These are phyloP conservation scores for Sorex araneus DNA, from an alignment of 2,113 vertebrate species.

Conservation along the genomic window DNA sequence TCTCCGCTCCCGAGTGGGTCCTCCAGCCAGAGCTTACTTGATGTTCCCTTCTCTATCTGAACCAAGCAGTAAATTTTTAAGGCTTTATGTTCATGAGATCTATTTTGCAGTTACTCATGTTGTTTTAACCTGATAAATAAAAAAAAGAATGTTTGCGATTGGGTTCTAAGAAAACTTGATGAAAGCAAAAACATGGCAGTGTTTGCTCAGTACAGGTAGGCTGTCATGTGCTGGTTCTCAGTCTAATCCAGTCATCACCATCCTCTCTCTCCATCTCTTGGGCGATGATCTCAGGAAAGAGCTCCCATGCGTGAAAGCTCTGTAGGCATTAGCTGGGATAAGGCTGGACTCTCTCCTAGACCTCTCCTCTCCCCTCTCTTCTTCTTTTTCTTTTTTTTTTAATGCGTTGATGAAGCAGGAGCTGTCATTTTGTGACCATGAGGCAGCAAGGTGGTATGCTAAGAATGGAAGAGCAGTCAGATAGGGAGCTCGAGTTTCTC, in stretches of 20 bases:
- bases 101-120: not conserved
- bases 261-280: not conserved
- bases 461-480: not conserved
- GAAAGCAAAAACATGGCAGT: not conserved
- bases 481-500: not conserved
- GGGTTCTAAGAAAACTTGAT: slow-evolving; percentile 27
- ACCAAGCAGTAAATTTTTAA: not conserved
- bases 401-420: not conserved
- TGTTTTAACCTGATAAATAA: not conserved
- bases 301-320: not conserved
- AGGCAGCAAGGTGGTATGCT: not conserved
- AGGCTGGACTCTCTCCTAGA: not conserved
- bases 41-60: too few relatives aligned
- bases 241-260: not conserved
- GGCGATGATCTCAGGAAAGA: not conserved
- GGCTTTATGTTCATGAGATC: not conserved
- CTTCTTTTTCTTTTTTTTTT: not conserved
- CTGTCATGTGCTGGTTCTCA: not conserved
- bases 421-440: not conserved
- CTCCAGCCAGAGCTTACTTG: too few relatives aligned
- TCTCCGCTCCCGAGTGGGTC: too few relatives aligned
- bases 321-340: not conserved
- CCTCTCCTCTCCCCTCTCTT: not conserved
- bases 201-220: not conserved
- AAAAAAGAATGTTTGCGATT: not conserved